Base-by-base conservation (phyloP, 2,888 invertebrate genomes). In the Stenotaenia linearis region DNA sequence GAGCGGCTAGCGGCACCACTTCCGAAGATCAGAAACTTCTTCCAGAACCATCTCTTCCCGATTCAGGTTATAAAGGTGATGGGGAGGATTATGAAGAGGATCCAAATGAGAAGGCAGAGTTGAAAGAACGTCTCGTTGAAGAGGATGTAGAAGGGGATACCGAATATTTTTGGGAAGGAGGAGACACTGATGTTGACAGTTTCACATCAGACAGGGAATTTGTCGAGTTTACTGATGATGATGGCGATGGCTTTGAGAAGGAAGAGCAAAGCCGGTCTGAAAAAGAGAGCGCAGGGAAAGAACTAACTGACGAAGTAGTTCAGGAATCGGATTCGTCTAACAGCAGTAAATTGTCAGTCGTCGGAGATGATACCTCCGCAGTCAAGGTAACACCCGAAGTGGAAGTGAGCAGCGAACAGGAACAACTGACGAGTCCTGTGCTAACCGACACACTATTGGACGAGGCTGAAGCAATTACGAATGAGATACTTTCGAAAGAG, bases 121-220 rank as follows among this genome's bases (percentile, higher is more conserved):
- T 23, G 40, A 30, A 56, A 12, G 40, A 30, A 35, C 32, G 69
- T 15, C 35, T 25, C 4, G 35, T 32, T 10, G 79, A 79, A 32
- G 75, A 69, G 7, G 75, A 79, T 18, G 79, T 37, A 32, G 79
- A 79, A 23, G 79, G 79, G 9, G 75, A 79, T 23, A 79, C 79
- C 5, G 79, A 79, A 37, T 79, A 79, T 23, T 79, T 79, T n/a
- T 79, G 79, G 79, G 79, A 79, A 79, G 79, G 79, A 23, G 79
- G 79, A 9, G 79, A 79, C 37, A 79, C 79, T 15, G 78, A 78
- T 37, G 30, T 78, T 4, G 78, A 78, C 18, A 61, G 61, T 32
- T 40, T 75, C 7, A 37, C 79, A 2, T 35, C 37, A 15, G 79
- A 79, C 12, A 40, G 35, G 23, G 79, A 79, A 9, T 35, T 75